Evolutionary conservation across 1,140 invertebrate genomes (phyloP).

Genomic region (Calliphora vicina): DNA sequence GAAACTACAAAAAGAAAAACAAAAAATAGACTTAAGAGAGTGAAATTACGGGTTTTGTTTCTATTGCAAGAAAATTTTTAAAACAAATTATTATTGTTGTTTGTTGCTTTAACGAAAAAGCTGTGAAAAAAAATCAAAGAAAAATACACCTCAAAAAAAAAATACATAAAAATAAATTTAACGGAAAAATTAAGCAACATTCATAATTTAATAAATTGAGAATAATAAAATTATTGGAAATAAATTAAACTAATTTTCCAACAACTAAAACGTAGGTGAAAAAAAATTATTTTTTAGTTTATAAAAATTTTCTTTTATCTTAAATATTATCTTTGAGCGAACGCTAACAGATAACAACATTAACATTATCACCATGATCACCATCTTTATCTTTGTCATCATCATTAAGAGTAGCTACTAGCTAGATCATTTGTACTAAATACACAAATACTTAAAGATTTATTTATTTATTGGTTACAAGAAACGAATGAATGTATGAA

Average conservation of each 20-base stretch:
- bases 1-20: conserved; percentile 8
- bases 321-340: too few relatives aligned
- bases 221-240: not conserved
- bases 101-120: not conserved
- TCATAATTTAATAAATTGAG: not conserved
- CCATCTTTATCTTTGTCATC: too few relatives aligned
- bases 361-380: too few relatives aligned
- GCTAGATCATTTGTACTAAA: too few relatives aligned
- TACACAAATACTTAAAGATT: too few relatives aligned
- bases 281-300: too few relatives aligned
- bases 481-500: not conserved
- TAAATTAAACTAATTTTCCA: too few relatives aligned
- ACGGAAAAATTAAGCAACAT: not conserved
- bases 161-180: not conserved
- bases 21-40: conserved; percentile 16
- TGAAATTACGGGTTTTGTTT: conserved; percentile 12
- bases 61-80: not conserved
- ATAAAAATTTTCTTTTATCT: too few relatives aligned
- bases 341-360: too few relatives aligned
- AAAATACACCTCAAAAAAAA: not conserved
- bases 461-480: too few relatives aligned
- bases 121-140: not conserved
- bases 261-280: too few relatives aligned
- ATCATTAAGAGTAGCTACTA: too few relatives aligned
- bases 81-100: not conserved